Evolutionary conservation across 2,113 vertebrate species (phyloP).

Genomic region (Tiliqua scincoides): DNA sequence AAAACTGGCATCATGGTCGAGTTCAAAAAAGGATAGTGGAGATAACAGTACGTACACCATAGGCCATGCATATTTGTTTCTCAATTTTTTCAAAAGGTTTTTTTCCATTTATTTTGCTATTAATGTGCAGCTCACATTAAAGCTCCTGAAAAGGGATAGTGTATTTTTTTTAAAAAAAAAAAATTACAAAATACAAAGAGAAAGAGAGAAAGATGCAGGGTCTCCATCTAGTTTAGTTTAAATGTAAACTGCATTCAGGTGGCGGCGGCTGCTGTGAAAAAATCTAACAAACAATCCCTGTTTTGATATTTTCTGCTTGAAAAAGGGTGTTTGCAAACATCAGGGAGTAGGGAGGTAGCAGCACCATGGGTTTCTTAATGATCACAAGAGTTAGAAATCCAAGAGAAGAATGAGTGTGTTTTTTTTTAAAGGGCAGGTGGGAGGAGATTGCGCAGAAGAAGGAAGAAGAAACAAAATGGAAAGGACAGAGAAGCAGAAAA

Average conservation of each 20-base stretch:
- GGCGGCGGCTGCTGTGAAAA: constrained; percentile 2
- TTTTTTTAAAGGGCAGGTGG: background rate
- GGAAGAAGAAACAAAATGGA: constrained; percentile 33
- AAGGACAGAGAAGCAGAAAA: constrained; percentile 53
- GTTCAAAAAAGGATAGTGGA: constrained; percentile 38
- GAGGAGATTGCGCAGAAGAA: constrained; percentile 26
- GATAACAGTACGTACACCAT: constrained; percentile 72
- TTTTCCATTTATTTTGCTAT: constrained; percentile 62
- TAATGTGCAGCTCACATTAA: constrained; percentile 46
- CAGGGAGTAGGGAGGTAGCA: constrained; percentile 60
- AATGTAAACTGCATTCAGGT: constrained; percentile 36
- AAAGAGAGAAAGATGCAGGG: constrained; percentile 33
- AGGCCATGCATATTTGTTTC: constrained; percentile 76
- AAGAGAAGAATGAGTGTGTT: constrained; percentile 47
- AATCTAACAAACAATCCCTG: constrained; percentile 43
- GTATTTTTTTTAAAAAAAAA: constrained; percentile 27
- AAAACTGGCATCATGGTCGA: constrained; percentile 9
- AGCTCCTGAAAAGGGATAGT: constrained; percentile 60
- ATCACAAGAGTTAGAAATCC: constrained; percentile 74
- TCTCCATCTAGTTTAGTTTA: constrained; percentile 54
- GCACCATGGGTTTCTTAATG: constrained; percentile 80
- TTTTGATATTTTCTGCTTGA: constrained; percentile 60
- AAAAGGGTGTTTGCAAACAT: constrained; percentile 64
- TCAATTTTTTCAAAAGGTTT: constrained; percentile 6
- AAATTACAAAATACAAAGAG: constrained; percentile 58